A percentile compares a stretch with the other conserved stretches of the same genome.
Evolutionary conservation across 2,113 vertebrate species (phyloP).

Genomic region (Todiramphus chloris): DNA sequence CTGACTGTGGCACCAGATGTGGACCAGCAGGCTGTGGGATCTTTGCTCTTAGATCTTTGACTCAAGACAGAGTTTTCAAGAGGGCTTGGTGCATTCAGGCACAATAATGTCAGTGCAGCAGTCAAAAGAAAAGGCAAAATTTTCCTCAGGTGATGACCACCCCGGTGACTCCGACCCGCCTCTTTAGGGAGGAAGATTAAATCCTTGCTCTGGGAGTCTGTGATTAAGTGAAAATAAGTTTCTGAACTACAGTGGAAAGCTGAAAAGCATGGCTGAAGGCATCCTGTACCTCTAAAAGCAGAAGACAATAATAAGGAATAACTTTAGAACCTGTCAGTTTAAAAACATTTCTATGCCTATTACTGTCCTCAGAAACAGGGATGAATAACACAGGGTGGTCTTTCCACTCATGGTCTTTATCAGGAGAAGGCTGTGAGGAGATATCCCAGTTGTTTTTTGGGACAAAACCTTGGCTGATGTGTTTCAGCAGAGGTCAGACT

Average conservation of each 20-base stretch:
- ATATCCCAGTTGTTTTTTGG: background rate
- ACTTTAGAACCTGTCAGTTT: background rate
- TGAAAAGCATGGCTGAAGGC: background rate
- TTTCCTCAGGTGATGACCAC: background rate
- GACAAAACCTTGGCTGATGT: rapidly evolving
- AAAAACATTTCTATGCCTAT: background rate
- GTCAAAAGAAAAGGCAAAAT: background rate
- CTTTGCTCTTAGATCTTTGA: background rate
- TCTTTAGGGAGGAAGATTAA: background rate
- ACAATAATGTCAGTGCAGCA: background rate
- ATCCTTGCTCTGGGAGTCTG: background rate
- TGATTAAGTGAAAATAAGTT: background rate
- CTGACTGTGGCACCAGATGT: background rate
- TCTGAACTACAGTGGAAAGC: background rate
- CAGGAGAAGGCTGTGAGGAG: background rate
- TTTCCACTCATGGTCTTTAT: background rate
- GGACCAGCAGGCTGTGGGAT: background rate
- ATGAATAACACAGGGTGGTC: background rate
- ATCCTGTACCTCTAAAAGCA: background rate
- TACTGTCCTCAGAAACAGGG: background rate
- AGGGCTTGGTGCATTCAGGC: background rate
- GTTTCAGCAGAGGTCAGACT: background rate
- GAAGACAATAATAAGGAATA: background rate
- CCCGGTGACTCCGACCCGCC: background rate
- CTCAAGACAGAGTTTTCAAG: background rate